Percentiles rank a stretch among this genome's conserved stretches.
These are phyloP conservation scores for Antechinus flavipes DNA, from an alignment of 2,113 vertebrate genomes.

Conservation along the genomic window DNA sequence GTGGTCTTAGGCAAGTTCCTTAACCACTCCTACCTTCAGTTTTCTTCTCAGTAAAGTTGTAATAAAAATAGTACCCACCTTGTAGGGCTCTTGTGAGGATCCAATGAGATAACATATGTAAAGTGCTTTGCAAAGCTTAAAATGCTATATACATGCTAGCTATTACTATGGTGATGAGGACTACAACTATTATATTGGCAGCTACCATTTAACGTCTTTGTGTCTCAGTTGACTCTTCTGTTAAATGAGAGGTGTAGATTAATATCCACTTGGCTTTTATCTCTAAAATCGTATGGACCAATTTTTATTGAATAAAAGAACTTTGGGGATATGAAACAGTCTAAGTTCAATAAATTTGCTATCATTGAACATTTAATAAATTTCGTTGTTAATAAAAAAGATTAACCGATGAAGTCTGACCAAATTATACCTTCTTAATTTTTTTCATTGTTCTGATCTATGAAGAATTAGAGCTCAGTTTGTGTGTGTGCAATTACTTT, in stretches of 20 bases:
- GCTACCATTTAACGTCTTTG: not conserved
- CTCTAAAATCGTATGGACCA: not conserved
- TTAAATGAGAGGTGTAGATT: not conserved
- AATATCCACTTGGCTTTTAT: not conserved
- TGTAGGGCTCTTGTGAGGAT: not conserved
- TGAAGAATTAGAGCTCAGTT: not conserved
- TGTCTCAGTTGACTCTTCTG: not conserved
- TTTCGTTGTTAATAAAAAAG: not conserved
- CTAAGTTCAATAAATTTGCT: slow-evolving; percentile 25
- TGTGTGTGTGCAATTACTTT: not conserved
- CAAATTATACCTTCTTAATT: slow-evolving; percentile 1
- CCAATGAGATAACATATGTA: not conserved
- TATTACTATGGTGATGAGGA: not conserved
- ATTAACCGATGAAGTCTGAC: slow-evolving; percentile 24
- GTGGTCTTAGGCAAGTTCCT: not conserved
- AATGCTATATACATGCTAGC: no score
- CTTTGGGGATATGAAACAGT: not conserved
- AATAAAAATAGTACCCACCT: not conserved
- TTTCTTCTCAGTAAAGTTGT: not conserved
- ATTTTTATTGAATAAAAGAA: not conserved
- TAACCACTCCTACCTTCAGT: not conserved
- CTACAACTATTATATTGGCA: not conserved
- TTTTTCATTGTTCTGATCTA: not conserved
- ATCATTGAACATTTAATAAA: slow-evolving; percentile 34
- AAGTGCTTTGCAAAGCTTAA: not conserved